phyloP scores from a whole-genome alignment of 2,113 vertebrate genomes.

The Pomatorhinus ruficollis region DNA sequence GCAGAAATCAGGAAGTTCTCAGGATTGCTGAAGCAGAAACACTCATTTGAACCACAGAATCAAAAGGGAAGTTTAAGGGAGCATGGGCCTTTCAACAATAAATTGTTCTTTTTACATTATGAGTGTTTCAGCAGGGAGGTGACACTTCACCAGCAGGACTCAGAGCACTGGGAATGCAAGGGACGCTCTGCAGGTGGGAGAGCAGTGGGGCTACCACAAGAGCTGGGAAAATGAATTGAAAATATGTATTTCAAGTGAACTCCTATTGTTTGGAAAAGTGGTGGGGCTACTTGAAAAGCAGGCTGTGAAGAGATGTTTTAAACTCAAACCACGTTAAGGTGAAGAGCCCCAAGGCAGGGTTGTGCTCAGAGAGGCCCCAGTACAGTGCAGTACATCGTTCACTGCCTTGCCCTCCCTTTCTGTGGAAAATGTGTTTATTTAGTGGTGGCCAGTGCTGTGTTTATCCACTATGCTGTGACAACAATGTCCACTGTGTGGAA shows the following conservation, averaged over 20 bases:
- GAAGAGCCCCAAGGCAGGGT: neutral
- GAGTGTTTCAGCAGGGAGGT: neutral
- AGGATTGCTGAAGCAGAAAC: neutral
- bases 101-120: neutral
- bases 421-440: neutral
- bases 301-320: neutral
- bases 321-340: neutral
- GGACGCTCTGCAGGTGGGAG: neutral
- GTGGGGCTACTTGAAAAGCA: neutral
- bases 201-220: neutral
- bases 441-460: neutral
- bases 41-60: neutral
- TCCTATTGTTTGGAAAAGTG: neutral
- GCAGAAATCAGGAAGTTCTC: neutral
- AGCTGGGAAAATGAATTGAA: neutral
- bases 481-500: neutral
- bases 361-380: rapidly evolving
- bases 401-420: neutral
- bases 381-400: rapidly evolving
- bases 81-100: neutral
- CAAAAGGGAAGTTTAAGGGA: neutral
- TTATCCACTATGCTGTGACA: neutral
- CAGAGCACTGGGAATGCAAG: neutral
- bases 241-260: neutral
- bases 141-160: neutral